Base-by-base conservation (phyloP, 2,113 vertebrate species). In the Nestor notabilis region DNA sequence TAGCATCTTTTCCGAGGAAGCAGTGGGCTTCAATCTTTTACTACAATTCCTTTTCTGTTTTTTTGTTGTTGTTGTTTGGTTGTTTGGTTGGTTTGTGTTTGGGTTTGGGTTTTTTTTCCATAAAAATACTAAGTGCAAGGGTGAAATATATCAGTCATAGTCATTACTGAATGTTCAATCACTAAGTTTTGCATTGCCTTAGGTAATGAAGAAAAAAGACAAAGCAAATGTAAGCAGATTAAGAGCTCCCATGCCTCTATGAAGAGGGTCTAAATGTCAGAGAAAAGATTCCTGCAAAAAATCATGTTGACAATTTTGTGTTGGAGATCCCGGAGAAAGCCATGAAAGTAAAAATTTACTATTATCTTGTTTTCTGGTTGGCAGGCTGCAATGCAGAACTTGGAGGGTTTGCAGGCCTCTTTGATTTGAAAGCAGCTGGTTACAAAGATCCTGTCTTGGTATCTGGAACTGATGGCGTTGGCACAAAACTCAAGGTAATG, bases 401-500 rank as follows among this genome's bases (percentile, higher is more conserved):
- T 6, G 99, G 99, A 56, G 99, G 99, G 2, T 99, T 99, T 87
- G 99, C 99, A 46, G 99, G 99, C 12, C 98, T 99, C 53, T 99
- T 99, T 97, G 99, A 99, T 90, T 94, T 99, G 94, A 99, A 99
- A 94, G 99, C 98, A n/a, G 99, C 99, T 27, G 99, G 99, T 35
- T 99, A 99, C 81, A 92, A 94, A 25, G 99, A 99, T 95, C 99
- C 99, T 29, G 97, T 99, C 95, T 98, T 99, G 94, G 99, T 99
- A 7, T 99, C 99, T 77, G 99, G 99, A 69, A 99, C 99, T 11
- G 99, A 99, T 35, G 99, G 99, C 15, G 99, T 99, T 31, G 99
- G 99, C 58, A 99, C 99, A 41, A 99, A 99, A 92, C 99, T 99
- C 24, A 99, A 99, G 99, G 99, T 99, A 97, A 97, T 68, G 16